These are phyloP conservation scores for Entelurus aequoreus DNA, from an alignment of 2,113 vertebrate genomes.

Conservation along the genomic window DNA sequence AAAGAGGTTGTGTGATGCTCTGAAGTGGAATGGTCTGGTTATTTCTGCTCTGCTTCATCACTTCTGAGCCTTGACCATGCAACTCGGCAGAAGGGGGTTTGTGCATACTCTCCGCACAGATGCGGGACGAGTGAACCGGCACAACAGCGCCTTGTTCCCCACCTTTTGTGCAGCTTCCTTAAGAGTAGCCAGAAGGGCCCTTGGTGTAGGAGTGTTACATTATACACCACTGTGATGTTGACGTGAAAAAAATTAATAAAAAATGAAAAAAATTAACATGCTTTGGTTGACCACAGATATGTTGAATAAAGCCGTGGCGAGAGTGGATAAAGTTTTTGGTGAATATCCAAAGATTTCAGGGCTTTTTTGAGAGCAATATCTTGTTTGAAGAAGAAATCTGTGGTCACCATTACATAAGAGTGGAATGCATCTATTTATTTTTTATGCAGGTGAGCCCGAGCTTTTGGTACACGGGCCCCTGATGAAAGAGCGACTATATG, in stretches of 20 bases:
- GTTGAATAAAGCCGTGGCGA: constrained; percentile 3
- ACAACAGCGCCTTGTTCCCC: constrained; percentile 65
- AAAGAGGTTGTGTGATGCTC: constrained; percentile 23
- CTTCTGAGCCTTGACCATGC: constrained; percentile 53
- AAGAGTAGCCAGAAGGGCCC: constrained; percentile 42
- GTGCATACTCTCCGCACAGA: constrained; percentile 46
- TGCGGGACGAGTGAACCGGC: constrained; percentile 53
- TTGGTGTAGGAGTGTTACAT: constrained; percentile 18
- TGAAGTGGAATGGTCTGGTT: constrained; percentile 39
- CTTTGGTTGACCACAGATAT: constrained; percentile 1
- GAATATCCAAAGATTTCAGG: background rate
- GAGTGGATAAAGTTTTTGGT: constrained; percentile 5
- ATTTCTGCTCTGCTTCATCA: constrained; percentile 68
- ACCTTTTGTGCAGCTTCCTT: constrained; percentile 48
- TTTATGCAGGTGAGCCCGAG: constrained; percentile 69
- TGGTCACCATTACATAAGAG: constrained; percentile 62
- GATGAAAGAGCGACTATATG: constrained; percentile 61
- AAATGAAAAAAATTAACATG: constrained; percentile 1
- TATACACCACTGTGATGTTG: constrained; percentile 15
- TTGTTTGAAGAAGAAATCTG: constrained; percentile 35
- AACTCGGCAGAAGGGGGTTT: constrained; percentile 47
- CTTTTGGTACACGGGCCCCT: constrained; percentile 54
- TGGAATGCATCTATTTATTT: constrained; percentile 66
- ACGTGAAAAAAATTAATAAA: background rate
- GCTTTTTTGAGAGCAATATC: constrained; percentile 9